Evolutionary conservation across 2,113 vertebrate genomes (phyloP).

Genomic region (Corythaixoides concolor): DNA sequence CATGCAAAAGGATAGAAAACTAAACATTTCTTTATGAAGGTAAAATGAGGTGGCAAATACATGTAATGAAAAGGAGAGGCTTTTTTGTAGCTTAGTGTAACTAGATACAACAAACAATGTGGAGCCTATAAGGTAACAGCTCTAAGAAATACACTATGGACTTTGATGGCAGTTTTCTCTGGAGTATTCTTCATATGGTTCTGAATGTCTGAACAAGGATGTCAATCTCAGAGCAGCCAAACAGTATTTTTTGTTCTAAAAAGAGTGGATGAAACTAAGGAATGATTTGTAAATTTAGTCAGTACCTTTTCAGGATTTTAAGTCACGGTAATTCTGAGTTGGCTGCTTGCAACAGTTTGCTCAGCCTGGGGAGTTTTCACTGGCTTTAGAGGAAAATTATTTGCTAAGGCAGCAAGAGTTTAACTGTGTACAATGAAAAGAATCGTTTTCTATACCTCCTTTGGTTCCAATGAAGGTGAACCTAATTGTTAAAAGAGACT

Average conservation of each 20-base stretch:
- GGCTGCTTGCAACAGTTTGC: neutral
- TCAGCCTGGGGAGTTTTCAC: neutral
- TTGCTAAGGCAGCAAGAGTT: neutral
- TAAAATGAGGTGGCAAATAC: neutral
- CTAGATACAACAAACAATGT: neutral
- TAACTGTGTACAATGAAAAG: neutral
- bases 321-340: neutral
- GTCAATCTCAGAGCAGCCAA: neutral
- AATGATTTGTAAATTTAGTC: neutral
- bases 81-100: neutral
- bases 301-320: neutral
- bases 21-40: conserved; percentile 48
- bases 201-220: neutral
- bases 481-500: neutral
- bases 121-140: neutral
- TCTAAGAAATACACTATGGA: neutral
- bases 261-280: neutral
- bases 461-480: neutral
- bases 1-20: conserved; percentile 29
- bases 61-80: neutral
- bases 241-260: neutral
- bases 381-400: neutral
- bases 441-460: neutral
- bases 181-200: neutral
- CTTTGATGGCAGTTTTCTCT: neutral